These are phyloP conservation scores for Charanyca ferruginea DNA, from an alignment of 2,888 invertebrate species.

Conservation along the genomic window DNA sequence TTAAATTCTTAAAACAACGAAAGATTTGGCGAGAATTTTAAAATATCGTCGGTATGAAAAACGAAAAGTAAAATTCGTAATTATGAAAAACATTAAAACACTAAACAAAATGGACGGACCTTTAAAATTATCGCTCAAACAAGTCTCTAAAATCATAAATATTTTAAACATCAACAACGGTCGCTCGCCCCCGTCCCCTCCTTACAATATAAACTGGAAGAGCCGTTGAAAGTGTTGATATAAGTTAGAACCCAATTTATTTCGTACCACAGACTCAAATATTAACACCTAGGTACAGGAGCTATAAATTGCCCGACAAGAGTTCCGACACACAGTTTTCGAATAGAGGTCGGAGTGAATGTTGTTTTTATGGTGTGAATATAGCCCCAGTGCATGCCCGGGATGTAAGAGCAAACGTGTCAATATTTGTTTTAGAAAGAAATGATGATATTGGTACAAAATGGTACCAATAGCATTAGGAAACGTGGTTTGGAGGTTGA, in stretches of 20 bases:
- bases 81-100: not conserved
- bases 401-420: not conserved
- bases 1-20: too few species aligned
- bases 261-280: slow-evolving; percentile 15
- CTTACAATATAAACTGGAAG: slow-evolving; percentile 17
- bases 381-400: not conserved
- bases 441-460: not conserved
- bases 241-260: slow-evolving; percentile 43
- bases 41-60: too few species aligned
- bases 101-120: not conserved
- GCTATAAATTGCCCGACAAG: not conserved
- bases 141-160: slow-evolving; percentile 1
- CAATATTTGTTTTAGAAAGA: slow-evolving; percentile 17
- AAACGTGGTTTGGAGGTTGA: too few species aligned
- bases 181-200: not conserved
- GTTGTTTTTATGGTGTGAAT: slow-evolving; percentile 18
- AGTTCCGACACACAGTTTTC: slow-evolving; percentile 15
- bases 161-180: slow-evolving; percentile 14
- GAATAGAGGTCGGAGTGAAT: not conserved
- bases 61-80: not conserved
- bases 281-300: slow-evolving; percentile 6
- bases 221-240: slow-evolving; percentile 37
- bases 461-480: not conserved
- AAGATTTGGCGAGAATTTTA: too few species aligned
- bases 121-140: not conserved